phyloP scores from a whole-genome alignment of 2,113 vertebrate species.

The Meles meles region DNA sequence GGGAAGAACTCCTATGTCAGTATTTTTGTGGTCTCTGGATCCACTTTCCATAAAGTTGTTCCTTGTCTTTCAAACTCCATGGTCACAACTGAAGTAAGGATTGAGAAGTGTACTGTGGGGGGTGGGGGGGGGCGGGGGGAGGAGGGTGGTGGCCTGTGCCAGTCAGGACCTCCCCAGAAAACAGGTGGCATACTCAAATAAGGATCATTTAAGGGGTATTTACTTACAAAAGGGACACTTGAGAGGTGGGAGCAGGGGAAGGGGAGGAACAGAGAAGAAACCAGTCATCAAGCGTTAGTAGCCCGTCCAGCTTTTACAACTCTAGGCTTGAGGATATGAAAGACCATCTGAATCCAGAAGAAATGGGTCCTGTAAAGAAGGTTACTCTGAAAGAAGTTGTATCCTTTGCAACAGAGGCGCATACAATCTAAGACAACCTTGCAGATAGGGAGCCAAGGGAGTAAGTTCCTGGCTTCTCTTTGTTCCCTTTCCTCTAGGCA shows the following conservation, averaged over 20 bases:
- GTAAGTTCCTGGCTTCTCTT: not conserved
- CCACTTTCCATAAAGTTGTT: not conserved
- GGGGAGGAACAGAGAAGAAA: not conserved
- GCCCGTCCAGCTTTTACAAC: not conserved
- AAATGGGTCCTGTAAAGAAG: not conserved
- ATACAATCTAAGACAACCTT: not conserved
- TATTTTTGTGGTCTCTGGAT: not conserved
- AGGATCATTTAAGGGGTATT: not conserved
- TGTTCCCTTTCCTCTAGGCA: not conserved
- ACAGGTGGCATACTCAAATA: not conserved
- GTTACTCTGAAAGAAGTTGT: not conserved
- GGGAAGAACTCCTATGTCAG: not conserved
- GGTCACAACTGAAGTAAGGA: not conserved
- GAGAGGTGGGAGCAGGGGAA: not conserved
- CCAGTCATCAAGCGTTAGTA: not conserved
- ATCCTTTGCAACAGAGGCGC: not conserved
- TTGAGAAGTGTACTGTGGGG: accelerated
- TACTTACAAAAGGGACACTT: not conserved
- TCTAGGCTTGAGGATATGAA: not conserved
- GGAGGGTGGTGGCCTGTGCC: too few relatives aligned
- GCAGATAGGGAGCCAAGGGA: not conserved
- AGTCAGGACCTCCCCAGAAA: not conserved
- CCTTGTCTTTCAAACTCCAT: not conserved
- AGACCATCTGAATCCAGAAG: not conserved
- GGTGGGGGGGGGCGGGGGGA: too few relatives aligned